Evolutionary conservation across 2,113 vertebrate species (phyloP).

Genomic region (Turdus rufiventris): DNA sequence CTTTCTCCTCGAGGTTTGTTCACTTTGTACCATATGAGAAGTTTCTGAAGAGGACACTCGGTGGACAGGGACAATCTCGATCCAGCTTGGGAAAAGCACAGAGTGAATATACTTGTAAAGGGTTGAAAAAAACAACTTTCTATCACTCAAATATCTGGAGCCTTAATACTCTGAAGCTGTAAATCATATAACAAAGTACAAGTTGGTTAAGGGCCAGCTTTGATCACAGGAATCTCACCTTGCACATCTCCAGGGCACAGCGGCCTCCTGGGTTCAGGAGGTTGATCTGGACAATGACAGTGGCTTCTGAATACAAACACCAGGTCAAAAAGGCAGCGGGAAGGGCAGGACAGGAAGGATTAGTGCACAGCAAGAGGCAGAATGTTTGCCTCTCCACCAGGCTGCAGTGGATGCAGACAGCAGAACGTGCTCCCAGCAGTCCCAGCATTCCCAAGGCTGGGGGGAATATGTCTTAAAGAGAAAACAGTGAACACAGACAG

Average conservation of each 20-base stretch:
- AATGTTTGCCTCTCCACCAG: background rate
- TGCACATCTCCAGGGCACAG: background rate
- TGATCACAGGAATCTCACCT: background rate
- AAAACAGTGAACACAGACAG: background rate
- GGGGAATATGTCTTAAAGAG: background rate
- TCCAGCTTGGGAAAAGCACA: background rate
- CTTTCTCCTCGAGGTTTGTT: background rate
- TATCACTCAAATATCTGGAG: background rate
- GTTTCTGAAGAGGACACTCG: background rate
- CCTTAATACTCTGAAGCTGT: background rate
- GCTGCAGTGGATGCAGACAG: background rate
- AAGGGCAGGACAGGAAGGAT: background rate
- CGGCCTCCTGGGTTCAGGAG: rapidly evolving
- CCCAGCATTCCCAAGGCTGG: background rate
- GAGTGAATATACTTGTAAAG: background rate
- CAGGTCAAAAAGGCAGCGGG: background rate
- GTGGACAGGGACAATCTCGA: background rate
- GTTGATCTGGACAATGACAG: rapidly evolving
- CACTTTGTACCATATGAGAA: rapidly evolving
- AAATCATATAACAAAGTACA: background rate
- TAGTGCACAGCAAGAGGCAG: background rate
- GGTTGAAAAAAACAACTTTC: background rate
- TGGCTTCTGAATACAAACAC: background rate
- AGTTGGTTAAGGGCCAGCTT: background rate
- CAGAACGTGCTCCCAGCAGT: background rate